Conservation (phyloP, 2,113 vertebrate species). For the Procavia capensis region DNA sequence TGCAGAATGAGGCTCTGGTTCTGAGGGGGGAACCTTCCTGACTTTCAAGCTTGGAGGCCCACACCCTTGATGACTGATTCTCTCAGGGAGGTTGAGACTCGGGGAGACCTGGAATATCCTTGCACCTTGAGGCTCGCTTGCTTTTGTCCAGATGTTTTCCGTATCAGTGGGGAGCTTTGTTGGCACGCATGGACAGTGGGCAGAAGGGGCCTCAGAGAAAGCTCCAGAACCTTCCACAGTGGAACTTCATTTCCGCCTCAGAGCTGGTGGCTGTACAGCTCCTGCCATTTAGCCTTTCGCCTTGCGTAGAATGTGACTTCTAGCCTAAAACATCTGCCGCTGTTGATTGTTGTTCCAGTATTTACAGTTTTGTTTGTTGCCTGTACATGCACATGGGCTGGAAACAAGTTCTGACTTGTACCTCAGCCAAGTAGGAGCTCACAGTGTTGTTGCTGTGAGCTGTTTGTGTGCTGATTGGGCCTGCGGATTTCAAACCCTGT, state of each 20-base stretch:
- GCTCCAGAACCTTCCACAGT: accelerated
- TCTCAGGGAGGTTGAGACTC: constrained; percentile 22
- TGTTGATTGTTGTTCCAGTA: constrained; percentile 68
- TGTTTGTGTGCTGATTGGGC: neutral
- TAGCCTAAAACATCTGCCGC: constrained; percentile 62
- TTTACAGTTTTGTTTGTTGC: constrained; percentile 79
- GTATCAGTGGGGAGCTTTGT: neutral
- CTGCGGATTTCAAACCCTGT: neutral
- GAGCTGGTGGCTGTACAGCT: neutral
- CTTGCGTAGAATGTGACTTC: constrained; percentile 67
- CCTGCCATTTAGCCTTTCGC: constrained; percentile 70
- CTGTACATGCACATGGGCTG: constrained; percentile 62
- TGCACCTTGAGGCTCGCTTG: neutral
- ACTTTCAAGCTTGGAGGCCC: constrained; percentile 36
- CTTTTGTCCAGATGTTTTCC: constrained; percentile 65
- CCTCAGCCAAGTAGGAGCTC: constrained; percentile 35
- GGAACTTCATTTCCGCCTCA: neutral
- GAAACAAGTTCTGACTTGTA: constrained; percentile 21
- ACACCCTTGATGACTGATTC: constrained; percentile 56
- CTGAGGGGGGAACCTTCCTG: constrained; percentile 68
- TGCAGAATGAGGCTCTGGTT: constrained; percentile 64
- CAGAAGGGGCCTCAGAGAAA: neutral
- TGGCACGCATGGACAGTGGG: neutral
- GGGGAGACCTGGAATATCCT: neutral
- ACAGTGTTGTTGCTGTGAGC: neutral